Percentiles rank a stretch among this genome's conserved stretches.
phyloP scores from a whole-genome alignment of 2,113 vertebrate genomes.

The Stigmatopora nigra region DNA sequence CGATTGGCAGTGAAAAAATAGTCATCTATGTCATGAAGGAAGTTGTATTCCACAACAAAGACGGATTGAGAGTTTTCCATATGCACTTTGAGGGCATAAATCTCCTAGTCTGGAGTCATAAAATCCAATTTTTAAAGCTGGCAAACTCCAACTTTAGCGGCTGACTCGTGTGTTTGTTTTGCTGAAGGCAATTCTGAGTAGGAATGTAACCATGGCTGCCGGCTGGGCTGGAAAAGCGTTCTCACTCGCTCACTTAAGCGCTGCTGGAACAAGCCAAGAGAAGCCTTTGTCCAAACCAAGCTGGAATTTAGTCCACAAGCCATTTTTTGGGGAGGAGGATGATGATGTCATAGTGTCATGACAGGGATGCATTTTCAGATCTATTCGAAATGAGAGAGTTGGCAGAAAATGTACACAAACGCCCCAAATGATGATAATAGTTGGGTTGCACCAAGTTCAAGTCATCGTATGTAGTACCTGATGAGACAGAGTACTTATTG shows the following conservation, averaged over 20 bases:
- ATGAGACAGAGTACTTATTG: too few relatives aligned
- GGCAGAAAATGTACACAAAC: too few relatives aligned
- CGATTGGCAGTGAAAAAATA: too few relatives aligned
- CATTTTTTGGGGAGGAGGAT: not conserved
- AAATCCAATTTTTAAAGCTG: not conserved
- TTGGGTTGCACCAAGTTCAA: too few relatives aligned
- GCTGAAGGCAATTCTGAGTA: constrained; percentile 31
- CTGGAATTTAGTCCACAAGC: not conserved
- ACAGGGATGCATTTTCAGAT: too few relatives aligned
- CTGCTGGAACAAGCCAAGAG: constrained; percentile 28
- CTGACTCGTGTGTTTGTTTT: constrained; percentile 27
- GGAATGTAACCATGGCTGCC: constrained; percentile 45
- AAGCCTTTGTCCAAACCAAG: constrained; percentile 18
- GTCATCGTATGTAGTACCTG: too few relatives aligned
- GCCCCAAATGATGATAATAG: too few relatives aligned
- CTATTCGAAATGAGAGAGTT: too few relatives aligned
- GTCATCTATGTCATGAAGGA: too few relatives aligned
- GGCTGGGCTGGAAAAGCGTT: constrained; percentile 40
- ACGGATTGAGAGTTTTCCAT: too few relatives aligned
- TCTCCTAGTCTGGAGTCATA: not conserved
- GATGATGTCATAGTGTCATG: not conserved
- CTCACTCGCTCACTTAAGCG: constrained; percentile 13
- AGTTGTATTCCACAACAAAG: too few relatives aligned
- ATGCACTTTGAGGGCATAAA: not conserved
- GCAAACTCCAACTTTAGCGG: not conserved